Evolutionary conservation across 1,140 invertebrate species (phyloP).

Genomic region (Caenorhabditis inopinata): DNA sequence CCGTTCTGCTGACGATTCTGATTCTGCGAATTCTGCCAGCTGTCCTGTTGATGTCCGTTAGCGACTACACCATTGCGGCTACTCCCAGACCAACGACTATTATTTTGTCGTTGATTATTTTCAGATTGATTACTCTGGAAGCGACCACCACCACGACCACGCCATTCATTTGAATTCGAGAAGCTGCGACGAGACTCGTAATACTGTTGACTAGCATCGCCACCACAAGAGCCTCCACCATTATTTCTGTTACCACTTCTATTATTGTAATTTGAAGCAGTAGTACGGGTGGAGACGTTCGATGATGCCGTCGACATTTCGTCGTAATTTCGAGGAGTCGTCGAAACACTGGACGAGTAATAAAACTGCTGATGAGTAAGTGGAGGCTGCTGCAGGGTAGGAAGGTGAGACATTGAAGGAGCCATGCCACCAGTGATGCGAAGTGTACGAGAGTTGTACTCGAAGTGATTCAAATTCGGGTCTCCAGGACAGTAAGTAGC

Average conservation of each 20-base stretch:
- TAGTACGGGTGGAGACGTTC: background rate
- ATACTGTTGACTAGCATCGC: background rate
- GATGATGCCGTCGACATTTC: background rate
- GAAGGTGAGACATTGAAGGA: background rate
- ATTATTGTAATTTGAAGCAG: background rate
- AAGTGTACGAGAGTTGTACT: background rate
- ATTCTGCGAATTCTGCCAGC: background rate
- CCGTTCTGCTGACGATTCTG: conserved; percentile 4
- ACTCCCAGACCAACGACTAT: background rate
- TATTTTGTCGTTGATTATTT: background rate
- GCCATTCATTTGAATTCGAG: conserved; percentile 5
- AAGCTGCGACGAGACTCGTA: background rate
- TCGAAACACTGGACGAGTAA: background rate
- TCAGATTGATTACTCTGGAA: background rate
- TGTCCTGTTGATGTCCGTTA: background rate
- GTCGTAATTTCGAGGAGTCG: background rate
- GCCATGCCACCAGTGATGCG: background rate
- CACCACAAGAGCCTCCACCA: background rate
- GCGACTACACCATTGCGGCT: background rate
- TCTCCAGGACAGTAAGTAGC: conserved; percentile 49
- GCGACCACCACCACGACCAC: background rate
- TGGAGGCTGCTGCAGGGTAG: background rate
- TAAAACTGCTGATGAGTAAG: background rate
- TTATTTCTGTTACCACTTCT: background rate
- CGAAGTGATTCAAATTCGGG: conserved; percentile 20